Base-by-base conservation (phyloP, 2,888 invertebrate species). In the Ochropacha duplaris region DNA sequence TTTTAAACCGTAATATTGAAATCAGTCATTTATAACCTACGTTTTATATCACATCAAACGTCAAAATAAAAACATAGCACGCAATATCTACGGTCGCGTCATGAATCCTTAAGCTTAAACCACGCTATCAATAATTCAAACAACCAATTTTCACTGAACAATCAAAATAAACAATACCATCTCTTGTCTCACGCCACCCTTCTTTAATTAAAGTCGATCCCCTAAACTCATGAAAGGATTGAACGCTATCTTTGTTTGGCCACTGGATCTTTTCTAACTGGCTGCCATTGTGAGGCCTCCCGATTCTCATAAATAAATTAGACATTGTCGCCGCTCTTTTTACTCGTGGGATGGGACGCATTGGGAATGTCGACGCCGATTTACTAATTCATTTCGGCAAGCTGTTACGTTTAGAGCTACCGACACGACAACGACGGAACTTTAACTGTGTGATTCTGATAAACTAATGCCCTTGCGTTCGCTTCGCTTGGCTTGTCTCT, bases 271-370 rank as follows among this genome's bases (percentile, higher is more conserved):
- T 70, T 78, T 74, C 83, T 79, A 82, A 81, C 70, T 68, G 65
- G 62, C 55, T 71, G 71, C 75, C 81, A 83, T 86, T 85, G 85
- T 83, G 71, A 75, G 68, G 71, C 71, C 72, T 77, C 73, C 75
- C 61, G 86, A 79, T 78, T 87, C 88, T 91, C 87, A 90, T 91
- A 88, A 88, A 90, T 90, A 90, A 89, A 90, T 89, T 89, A 88
- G 79, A 72, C 78, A 71, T 83, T 79, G 81, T 78, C 76, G 75
- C 73, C 70, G 71, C 72, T 80, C 82, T 91, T 91, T 90, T 91
- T 88, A 81, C 72, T 78, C 74, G 64, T 68, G 76, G 66, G 80
- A 71, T 74, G 74, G 74, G 83, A 80, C 83, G 74, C 77, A 73
- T 75, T 62, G 81, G 81, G 88, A 91, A 91, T 89, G 88, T 88